phyloP scores from a whole-genome alignment of 2,797 vertebrate species.

The Sebastes cheni region DNA sequence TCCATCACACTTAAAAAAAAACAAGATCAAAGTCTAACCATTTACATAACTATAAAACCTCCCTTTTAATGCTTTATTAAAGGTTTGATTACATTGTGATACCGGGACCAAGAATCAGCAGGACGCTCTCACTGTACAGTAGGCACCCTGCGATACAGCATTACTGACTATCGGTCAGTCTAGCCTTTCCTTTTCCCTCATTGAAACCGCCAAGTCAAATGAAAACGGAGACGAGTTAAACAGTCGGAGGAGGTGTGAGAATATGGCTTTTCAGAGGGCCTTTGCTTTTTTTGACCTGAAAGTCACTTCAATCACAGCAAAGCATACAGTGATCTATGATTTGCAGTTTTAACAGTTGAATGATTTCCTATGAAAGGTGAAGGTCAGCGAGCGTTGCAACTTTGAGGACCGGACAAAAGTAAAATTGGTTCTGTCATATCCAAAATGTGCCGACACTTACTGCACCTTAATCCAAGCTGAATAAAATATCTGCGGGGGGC shows the following conservation, averaged over 20 bases:
- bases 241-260: slow-evolving; percentile 63
- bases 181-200: slow-evolving; percentile 28
- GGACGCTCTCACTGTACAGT: slow-evolving; percentile 17
- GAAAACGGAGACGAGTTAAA: slow-evolving; percentile 56
- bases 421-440: slow-evolving; percentile 36
- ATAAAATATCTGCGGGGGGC: slow-evolving; percentile 38
- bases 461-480: slow-evolving; percentile 34
- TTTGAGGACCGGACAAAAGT: slow-evolving; percentile 41
- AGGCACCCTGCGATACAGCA: slow-evolving; percentile 22
- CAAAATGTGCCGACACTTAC: slow-evolving; percentile 38
- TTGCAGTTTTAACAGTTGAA: slow-evolving; percentile 30
- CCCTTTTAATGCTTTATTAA: slow-evolving; percentile 33
- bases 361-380: slow-evolving; percentile 41
- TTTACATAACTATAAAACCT: slow-evolving; percentile 48
- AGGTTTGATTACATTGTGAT: slow-evolving; percentile 48
- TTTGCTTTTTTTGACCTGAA: slow-evolving; percentile 56
- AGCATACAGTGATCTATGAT: slow-evolving; percentile 44
- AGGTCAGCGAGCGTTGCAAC: slow-evolving; percentile 47
- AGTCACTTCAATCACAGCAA: slow-evolving; percentile 49
- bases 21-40: slow-evolving; percentile 34
- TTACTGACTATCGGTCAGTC: slow-evolving; percentile 8
- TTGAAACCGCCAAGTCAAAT: slow-evolving; percentile 48
- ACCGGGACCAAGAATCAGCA: slow-evolving; percentile 32
- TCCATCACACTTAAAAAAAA: slow-evolving; percentile 32
- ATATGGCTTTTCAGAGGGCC: slow-evolving; percentile 76